Base-by-base conservation (phyloP, 2,888 invertebrate genomes). In the Heterodera filipjevi region DNA sequence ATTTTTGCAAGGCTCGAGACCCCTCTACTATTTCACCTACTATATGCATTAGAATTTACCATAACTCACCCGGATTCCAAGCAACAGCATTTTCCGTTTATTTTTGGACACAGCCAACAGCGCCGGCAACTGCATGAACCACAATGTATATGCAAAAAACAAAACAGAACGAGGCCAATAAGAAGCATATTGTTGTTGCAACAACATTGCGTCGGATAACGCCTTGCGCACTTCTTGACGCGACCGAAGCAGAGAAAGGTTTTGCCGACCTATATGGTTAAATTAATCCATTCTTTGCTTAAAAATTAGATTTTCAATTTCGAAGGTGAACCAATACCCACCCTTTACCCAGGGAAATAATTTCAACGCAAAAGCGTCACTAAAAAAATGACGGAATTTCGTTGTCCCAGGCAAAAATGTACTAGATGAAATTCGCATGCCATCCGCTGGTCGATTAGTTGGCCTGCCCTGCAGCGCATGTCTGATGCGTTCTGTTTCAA, bases 111-210 rank as follows among this genome's bases (percentile, higher is more conserved):
- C 81, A 2, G 80, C 75, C 12, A 92, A 91, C 93, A 94, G 90
- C 75, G 96, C 94, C 33, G 99, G 98, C 83, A 99, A 91, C 86
- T 96, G 94, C 87, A 98, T 93, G 90, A 98, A 99, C 93, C 99
- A 98, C 39, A 99, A 92, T 59, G 97, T 92, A 89, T 90, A 92
- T 82, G 90, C 90, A 86, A 91, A 91, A 85, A 91, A 90, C 59
- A 92, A 87, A 6, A 90, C 81, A 66, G 89, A 89, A 78, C 89
- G 88, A 44, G 86, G 87, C 88, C 85, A 86, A 44, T 49, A 73
- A 49, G 79, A 19, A 79, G 84, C 76, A 71, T 70, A 81, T 44
- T 79, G 49, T 70, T 84, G 79, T n/a, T 77, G 39, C 49, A 73
- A 76, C 46, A 83, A 84, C 12, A 78, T 81, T 6, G 85, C 85